Evolutionary conservation across 2,888 invertebrate species (phyloP).

Genomic region (Lycia hirtaria): DNA sequence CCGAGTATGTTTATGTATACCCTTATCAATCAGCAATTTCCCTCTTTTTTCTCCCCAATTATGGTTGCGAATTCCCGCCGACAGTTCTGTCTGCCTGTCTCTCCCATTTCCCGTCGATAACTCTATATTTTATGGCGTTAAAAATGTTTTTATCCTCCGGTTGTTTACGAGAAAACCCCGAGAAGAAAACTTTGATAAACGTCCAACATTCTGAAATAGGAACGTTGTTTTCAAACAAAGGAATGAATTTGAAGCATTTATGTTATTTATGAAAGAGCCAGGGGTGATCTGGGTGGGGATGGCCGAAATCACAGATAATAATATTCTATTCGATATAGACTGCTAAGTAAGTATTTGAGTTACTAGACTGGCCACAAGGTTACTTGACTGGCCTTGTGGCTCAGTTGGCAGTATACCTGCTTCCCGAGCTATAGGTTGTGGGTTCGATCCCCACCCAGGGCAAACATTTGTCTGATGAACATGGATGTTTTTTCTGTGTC

Average conservation of each 20-base stretch:
- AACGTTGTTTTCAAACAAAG: slow-evolving; percentile 16
- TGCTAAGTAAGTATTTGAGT: neutral
- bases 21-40: neutral
- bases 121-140: slow-evolving; percentile 33
- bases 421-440: too few species aligned
- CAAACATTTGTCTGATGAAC: too few species aligned
- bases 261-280: slow-evolving; percentile 18
- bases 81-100: slow-evolving; percentile 16
- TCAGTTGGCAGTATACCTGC: too few species aligned
- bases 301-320: slow-evolving; percentile 2
- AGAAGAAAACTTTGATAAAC: slow-evolving; percentile 14
- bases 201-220: slow-evolving; percentile 13
- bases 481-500: too few species aligned
- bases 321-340: slow-evolving; percentile 2
- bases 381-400: too few species aligned
- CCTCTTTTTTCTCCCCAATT: slow-evolving; percentile 14
- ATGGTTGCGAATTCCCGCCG: slow-evolving; percentile 21
- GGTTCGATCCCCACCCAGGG: too few species aligned
- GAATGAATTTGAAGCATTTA: slow-evolving; percentile 12
- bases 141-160: slow-evolving; percentile 31
- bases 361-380: too few species aligned
- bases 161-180: slow-evolving; percentile 24
- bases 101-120: slow-evolving; percentile 32
- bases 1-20: too few species aligned
- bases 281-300: slow-evolving; percentile 7